Evolutionary conservation across 2,797 vertebrate genomes (phyloP).

Genomic region (Pteronotus mesoamericanus): DNA sequence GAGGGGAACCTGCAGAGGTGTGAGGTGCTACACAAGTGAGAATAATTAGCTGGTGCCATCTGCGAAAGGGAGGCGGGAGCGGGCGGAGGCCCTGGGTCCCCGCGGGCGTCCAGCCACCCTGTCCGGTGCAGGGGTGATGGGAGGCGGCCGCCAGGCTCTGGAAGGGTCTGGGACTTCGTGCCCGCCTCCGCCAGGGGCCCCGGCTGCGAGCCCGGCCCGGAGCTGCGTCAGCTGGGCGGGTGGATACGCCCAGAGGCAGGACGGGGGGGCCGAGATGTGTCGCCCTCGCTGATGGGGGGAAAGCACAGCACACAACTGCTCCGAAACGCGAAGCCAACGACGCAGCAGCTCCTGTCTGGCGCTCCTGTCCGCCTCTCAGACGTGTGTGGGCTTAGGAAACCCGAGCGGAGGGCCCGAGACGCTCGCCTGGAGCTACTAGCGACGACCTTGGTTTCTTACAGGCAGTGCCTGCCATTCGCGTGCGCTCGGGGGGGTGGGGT

Average conservation of each 20-base stretch:
- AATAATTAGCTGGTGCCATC: constrained; percentile 88
- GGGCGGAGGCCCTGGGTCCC: not conserved
- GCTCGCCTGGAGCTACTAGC: fast-evolving
- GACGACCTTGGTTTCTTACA: fast-evolving
- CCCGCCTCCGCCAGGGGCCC: fast-evolving
- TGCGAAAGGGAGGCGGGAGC: constrained; percentile 74
- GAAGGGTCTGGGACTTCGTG: not conserved
- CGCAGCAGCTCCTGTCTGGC: fast-evolving
- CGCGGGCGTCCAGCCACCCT: fast-evolving
- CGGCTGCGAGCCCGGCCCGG: fast-evolving
- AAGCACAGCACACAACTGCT: fast-evolving
- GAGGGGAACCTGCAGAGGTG: constrained; percentile 81
- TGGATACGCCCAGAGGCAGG: fast-evolving
- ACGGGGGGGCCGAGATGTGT: not conserved
- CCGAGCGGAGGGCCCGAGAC: fast-evolving
- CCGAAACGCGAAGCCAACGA: fast-evolving
- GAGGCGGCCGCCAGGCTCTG: not conserved
- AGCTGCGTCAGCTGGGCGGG: fast-evolving
- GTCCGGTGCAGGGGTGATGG: not conserved
- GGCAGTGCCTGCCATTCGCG: fast-evolving
- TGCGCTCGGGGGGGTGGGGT: fast-evolving
- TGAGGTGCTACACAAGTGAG: constrained; percentile 82
- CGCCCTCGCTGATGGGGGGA: fast-evolving
- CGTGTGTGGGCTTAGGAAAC: fast-evolving
- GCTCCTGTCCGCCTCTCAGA: fast-evolving